Evolutionary conservation across 2,113 vertebrate species (phyloP), one percentile per base, ranked within the genome.

Genomic region (Oreocharis arfaki): DNA sequence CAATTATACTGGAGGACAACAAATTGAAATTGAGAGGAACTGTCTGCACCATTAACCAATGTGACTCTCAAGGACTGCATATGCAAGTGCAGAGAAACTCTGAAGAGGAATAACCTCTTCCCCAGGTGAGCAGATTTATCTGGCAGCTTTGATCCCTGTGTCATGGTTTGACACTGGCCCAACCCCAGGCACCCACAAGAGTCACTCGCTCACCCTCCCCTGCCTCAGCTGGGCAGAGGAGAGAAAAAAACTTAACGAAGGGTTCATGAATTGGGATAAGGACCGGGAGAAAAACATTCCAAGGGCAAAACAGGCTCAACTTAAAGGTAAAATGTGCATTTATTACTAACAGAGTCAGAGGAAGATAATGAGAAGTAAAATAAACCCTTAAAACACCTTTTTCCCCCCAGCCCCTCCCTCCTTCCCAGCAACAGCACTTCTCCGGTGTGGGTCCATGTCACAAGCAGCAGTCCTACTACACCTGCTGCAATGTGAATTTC

Each of bases 11-110:
- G 46, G 35, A 80, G 85, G 35, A 81, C 68, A 93, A 52, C 67
- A 86, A 94, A 93, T 78, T 81, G 82, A 95, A 95, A 96, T 84
- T 44, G 64, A 86, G 90, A 81, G 68, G 71, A 76, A 30, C 41
- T 87, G 60, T 77, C 52, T 71, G 76, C 60, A 49, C 88, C 65
- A 71, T 94, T 94, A 86, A 71, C 37, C 69, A 63, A 13, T 68
- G 85, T 92, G 85, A 74, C 59, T 94, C 52, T 81, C 41, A n/a
- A 44, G 76, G 32, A 47, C 50, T 59, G 24, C 9, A 7, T 56
- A 47, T 47, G 56, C 30, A 61, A 61, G 47, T 61, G 63, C 71
- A 67, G 33, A 64, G 52, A 41, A 74, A 49, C 16, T 67, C 50
- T 35, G 78, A 70, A 77, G 75, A 77, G 27, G 47, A 59, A 47